Conservation (phyloP, 2,888 invertebrate species). For the Hyposoter didymator region DNA sequence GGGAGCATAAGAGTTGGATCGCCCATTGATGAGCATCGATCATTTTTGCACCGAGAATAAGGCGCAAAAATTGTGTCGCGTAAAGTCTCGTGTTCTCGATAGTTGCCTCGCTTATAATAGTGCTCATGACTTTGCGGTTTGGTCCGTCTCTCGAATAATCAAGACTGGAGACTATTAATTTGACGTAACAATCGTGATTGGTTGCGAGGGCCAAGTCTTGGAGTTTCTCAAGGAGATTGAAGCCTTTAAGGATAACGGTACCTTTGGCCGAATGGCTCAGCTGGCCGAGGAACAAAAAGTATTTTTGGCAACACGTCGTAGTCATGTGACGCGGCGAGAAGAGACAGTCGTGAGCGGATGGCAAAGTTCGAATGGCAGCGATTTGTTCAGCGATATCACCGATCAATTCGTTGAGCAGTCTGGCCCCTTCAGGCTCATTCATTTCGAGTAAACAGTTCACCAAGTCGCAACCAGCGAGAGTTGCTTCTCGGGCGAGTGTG, state of each 20-base stretch:
- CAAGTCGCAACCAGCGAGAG: slow-evolving; percentile 89
- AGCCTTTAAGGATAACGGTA: slow-evolving; percentile 88
- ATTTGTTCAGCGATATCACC: slow-evolving; percentile 92
- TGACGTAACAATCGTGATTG: slow-evolving; percentile 96
- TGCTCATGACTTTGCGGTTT: slow-evolving; percentile 88
- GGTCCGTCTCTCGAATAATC: slow-evolving; percentile 93
- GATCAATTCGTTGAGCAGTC: slow-evolving; percentile 91
- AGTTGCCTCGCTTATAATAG: slow-evolving; percentile 85
- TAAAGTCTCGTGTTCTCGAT: slow-evolving; percentile 90
- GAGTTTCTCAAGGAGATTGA: slow-evolving; percentile 84
- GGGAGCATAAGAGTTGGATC: slow-evolving; percentile 92
- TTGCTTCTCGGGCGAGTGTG: slow-evolving; percentile 86
- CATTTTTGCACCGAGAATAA: slow-evolving; percentile 91
- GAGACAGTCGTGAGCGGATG: slow-evolving; percentile 93
- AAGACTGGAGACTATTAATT: slow-evolving; percentile 95
- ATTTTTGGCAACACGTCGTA: slow-evolving; percentile 96
- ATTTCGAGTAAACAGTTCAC: slow-evolving; percentile 90
- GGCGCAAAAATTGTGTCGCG: slow-evolving; percentile 95
- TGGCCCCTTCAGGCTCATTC: slow-evolving; percentile 89
- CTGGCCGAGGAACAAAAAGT: slow-evolving; percentile 96
- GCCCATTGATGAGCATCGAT: slow-evolving; percentile 94
- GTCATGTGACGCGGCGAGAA: slow-evolving; percentile 95
- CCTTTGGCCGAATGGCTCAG: slow-evolving; percentile 91
- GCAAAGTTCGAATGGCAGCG: slow-evolving; percentile 89
- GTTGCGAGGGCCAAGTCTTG: slow-evolving; percentile 92